phyloP scores from a whole-genome alignment of 1,140 invertebrate species.

The Diabrotica virgifera region DNA sequence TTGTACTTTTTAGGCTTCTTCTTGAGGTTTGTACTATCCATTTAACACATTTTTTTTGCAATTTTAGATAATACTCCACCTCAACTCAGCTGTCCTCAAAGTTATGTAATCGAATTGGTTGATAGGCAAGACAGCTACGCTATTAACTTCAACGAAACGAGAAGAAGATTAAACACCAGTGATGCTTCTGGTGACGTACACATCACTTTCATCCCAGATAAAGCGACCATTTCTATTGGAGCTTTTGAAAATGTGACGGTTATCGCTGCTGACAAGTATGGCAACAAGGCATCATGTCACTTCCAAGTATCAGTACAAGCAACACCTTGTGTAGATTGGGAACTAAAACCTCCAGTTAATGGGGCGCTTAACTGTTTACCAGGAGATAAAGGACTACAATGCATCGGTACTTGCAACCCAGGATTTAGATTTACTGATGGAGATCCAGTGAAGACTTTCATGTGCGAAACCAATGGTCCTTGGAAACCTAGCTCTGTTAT shows the following conservation, averaged over 20 bases:
- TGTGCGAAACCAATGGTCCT: conserved; percentile 71
- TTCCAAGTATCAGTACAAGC: conserved; percentile 94
- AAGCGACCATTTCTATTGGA: conserved; percentile 84
- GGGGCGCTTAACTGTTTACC: conserved; percentile 85
- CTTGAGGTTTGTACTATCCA: background rate
- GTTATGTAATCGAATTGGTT: conserved; percentile 89
- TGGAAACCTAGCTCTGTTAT: conserved; percentile 85
- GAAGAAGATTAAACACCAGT: conserved; percentile 78
- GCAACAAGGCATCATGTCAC: conserved; percentile 86
- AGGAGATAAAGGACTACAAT: conserved; percentile 78
- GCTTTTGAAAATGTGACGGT: conserved; percentile 94
- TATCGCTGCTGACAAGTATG: conserved; percentile 81
- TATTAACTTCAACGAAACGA: conserved; percentile 91
- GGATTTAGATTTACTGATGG: conserved; percentile 91
- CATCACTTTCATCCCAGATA: conserved; percentile 79
- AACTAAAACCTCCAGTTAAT: conserved; percentile 81
- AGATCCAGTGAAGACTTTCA: conserved; percentile 79
- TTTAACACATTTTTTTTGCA: background rate
- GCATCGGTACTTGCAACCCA: conserved; percentile 87
- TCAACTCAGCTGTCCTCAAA: conserved; percentile 90
- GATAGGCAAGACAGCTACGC: conserved; percentile 86
- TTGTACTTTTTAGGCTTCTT: conserved; percentile 21
- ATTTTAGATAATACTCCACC: conserved; percentile 84
- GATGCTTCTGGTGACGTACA: conserved; percentile 88
- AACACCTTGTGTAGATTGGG: conserved; percentile 92